Percentiles rank a stretch among this genome's conserved stretches.
Evolutionary conservation across 2,797 vertebrate genomes (phyloP).

Genomic region (Sebastes wilsoni): DNA sequence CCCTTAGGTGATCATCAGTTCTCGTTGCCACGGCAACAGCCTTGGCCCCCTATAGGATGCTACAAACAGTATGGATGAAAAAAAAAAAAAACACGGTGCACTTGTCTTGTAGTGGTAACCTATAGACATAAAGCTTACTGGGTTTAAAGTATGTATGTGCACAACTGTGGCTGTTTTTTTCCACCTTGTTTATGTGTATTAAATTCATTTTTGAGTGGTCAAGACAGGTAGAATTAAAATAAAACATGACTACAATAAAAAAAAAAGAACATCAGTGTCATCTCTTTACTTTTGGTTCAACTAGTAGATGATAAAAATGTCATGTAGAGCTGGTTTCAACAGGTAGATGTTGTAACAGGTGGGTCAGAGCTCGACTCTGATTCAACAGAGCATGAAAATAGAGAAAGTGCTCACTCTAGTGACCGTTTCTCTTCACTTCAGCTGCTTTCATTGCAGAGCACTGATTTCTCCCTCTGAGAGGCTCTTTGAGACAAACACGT

Average conservation of each 20-base stretch:
- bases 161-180: not conserved
- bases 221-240: not conserved
- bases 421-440: conserved; percentile 15
- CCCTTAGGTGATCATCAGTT: conserved; percentile 62
- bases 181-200: not conserved
- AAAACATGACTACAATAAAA: not conserved
- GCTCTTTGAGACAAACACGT: not conserved
- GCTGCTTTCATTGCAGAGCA: not conserved
- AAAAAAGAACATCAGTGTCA: not conserved
- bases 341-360: conserved; percentile 56
- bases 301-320: not conserved
- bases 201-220: not conserved
- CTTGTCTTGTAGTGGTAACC: conserved; percentile 15
- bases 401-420: conserved; percentile 53
- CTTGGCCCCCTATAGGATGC: conserved; percentile 58
- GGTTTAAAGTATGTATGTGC: not conserved
- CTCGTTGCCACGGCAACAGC: conserved; percentile 70
- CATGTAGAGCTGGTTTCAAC: conserved; percentile 19
- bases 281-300: not conserved
- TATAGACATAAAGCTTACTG: not conserved
- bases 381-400: not conserved
- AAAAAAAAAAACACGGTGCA: not conserved
- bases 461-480: not conserved
- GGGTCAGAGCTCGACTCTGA: not conserved
- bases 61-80: conserved; percentile 6